Percentiles rank a stretch among this genome's conserved stretches.
Evolutionary conservation across 1,140 invertebrate genomes (phyloP).

Genomic region (Microvelia longipes): DNA sequence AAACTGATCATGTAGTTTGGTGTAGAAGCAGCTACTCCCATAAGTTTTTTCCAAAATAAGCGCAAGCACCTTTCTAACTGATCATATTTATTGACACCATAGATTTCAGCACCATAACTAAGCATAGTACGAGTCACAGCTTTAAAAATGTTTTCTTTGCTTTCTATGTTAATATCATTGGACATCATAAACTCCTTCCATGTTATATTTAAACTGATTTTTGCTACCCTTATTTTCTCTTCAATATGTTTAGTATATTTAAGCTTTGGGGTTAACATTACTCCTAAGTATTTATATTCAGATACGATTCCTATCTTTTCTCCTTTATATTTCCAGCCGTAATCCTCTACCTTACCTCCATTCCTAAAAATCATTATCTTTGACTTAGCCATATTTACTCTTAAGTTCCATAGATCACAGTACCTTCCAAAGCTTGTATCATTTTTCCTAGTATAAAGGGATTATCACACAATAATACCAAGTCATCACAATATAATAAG

Average conservation of each 20-base stretch:
- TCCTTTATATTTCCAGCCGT: neutral
- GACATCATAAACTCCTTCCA: neutral
- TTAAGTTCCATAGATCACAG: conserved; percentile 7
- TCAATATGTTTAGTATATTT: neutral
- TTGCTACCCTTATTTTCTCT: neutral
- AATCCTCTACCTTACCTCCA: neutral
- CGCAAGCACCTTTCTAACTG: neutral
- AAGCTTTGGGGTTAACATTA: neutral
- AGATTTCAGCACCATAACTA: neutral
- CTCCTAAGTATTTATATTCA: neutral
- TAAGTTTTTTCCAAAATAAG: neutral
- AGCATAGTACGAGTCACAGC: neutral
- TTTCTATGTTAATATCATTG: neutral
- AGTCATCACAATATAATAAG: conserved; percentile 8
- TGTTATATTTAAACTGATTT: neutral
- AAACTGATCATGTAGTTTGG: neutral
- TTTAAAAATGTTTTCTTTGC: neutral
- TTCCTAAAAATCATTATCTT: conserved; percentile 1
- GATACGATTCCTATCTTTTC: neutral
- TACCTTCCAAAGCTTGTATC: conserved; percentile 8
- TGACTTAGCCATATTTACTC: neutral
- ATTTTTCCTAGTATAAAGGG: neutral
- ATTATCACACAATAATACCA: conserved; percentile 3
- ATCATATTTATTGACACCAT: neutral
- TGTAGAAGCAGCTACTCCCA: neutral